Conservation (phyloP, 2,797 vertebrate genomes). For the Rhodeus uyekii region DNA sequence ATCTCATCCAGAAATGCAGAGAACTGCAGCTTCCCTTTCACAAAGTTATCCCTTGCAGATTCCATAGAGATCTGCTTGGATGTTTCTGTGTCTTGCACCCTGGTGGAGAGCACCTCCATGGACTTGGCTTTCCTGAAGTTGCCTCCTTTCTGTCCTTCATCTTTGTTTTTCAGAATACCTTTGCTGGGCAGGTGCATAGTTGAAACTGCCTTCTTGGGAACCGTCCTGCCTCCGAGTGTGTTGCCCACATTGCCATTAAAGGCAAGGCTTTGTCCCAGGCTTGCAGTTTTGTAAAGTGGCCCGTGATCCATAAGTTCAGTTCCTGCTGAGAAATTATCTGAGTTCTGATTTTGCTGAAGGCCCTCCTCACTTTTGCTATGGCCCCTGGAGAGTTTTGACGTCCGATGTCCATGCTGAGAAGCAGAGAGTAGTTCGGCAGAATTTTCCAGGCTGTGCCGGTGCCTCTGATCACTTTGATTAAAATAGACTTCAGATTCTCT, state of each 20-base stretch:
- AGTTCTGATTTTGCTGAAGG: conserved; percentile 60
- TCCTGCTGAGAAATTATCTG: conserved; percentile 4
- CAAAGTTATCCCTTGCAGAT: conserved; percentile 62
- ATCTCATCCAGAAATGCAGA: conserved; percentile 86
- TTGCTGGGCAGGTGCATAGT: conserved; percentile 73
- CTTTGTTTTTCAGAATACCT: conserved; percentile 80
- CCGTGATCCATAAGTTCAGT: conserved; percentile 46
- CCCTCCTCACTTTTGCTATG: conserved; percentile 77
- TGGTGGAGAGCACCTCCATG: conserved; percentile 79
- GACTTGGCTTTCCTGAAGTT: conserved; percentile 79
- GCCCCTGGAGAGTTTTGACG: conserved; percentile 64
- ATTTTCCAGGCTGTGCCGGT: conserved; percentile 14
- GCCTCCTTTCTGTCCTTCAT: conserved; percentile 49
- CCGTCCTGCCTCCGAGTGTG: conserved; percentile 60
- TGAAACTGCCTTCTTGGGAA: conserved; percentile 71
- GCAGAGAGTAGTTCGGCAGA: not conserved
- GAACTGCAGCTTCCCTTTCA: conserved; percentile 79
- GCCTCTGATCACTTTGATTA: conserved; percentile 31
- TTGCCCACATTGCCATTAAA: conserved; percentile 68
- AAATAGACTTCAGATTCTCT: conserved; percentile 49
- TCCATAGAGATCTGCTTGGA: conserved; percentile 48
- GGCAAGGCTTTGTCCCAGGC: conserved; percentile 72
- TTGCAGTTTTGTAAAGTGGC: conserved; percentile 72
- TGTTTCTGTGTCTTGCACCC: conserved; percentile 56
- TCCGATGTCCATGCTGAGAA: conserved; percentile 43